Conservation (phyloP, 1,140 invertebrate genomes). For the Ostrea edulis region DNA sequence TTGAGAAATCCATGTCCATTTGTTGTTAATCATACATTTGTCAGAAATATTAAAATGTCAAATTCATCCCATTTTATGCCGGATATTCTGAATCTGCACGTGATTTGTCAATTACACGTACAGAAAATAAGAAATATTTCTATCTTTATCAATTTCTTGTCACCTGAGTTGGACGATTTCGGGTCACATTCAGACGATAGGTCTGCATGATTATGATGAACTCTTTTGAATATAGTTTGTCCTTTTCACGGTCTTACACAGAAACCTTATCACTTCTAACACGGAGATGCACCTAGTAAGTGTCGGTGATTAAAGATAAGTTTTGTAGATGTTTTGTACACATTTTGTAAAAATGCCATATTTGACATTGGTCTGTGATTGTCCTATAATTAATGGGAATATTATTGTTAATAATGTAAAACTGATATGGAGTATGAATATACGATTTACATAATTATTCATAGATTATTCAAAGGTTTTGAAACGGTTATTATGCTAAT, state of each 20-base stretch:
- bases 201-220: neutral
- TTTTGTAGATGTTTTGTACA: constrained; percentile 19
- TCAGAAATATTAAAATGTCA: neutral
- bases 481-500: constrained; percentile 33
- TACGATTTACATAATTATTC: constrained; percentile 36
- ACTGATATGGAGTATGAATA: constrained; percentile 10
- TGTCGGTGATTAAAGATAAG: neutral
- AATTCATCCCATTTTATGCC: neutral
- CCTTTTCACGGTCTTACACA: neutral
- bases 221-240: neutral
- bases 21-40: neutral
- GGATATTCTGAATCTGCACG: neutral
- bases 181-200: neutral
- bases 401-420: constrained; percentile 23
- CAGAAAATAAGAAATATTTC: neutral
- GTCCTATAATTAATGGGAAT: constrained; percentile 26
- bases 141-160: neutral
- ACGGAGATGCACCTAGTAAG: neutral
- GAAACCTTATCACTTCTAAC: neutral
- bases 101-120: neutral
- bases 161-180: neutral
- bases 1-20: neutral
- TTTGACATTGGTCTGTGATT: neutral
- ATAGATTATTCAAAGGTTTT: constrained; percentile 24
- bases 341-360: neutral